Evolutionary conservation across 2,797 vertebrate species (phyloP).

Genomic region (Phoxinus dragarum): DNA sequence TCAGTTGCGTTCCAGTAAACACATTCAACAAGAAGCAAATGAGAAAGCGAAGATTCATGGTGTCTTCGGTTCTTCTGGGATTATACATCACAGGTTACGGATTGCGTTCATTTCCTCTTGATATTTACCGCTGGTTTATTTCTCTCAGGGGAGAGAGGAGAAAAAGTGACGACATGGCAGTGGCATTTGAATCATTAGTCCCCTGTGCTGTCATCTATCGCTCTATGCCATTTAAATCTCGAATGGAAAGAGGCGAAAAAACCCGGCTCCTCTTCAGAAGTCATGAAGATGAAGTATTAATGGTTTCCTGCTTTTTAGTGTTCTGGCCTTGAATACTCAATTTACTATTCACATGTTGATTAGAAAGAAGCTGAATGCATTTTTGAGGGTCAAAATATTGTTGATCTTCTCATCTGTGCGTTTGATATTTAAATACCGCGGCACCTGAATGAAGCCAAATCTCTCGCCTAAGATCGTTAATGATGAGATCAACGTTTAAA

Average conservation of each 20-base stretch:
- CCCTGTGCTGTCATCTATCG: conserved; percentile 58
- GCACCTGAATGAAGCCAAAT: background rate
- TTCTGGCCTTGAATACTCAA: conserved; percentile 55
- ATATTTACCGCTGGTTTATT: conserved; percentile 62
- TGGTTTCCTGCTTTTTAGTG: conserved; percentile 54
- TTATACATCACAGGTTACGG: conserved; percentile 55
- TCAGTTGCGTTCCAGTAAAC: conserved; percentile 29
- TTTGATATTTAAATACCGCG: background rate
- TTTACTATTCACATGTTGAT: conserved; percentile 69
- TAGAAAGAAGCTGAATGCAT: conserved; percentile 61
- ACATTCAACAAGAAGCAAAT: conserved; percentile 47
- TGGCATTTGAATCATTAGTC: conserved; percentile 69
- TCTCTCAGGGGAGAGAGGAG: conserved; percentile 58
- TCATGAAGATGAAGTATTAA: conserved; percentile 62
- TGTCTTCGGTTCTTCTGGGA: conserved; percentile 32
- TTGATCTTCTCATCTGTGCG: conserved; percentile 31
- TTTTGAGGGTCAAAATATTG: conserved; percentile 40
- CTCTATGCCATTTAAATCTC: conserved; percentile 62
- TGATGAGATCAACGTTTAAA: background rate
- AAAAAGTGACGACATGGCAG: conserved; percentile 62
- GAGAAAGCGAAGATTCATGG: conserved; percentile 39
- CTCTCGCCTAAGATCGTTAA: background rate
- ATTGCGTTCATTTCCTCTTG: conserved; percentile 50
- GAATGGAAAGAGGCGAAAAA: conserved; percentile 35
- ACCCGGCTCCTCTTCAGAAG: conserved; percentile 27